These are phyloP conservation scores for Cosmorhoe ocellata DNA, from an alignment of 2,888 invertebrate species.

Conservation along the genomic window DNA sequence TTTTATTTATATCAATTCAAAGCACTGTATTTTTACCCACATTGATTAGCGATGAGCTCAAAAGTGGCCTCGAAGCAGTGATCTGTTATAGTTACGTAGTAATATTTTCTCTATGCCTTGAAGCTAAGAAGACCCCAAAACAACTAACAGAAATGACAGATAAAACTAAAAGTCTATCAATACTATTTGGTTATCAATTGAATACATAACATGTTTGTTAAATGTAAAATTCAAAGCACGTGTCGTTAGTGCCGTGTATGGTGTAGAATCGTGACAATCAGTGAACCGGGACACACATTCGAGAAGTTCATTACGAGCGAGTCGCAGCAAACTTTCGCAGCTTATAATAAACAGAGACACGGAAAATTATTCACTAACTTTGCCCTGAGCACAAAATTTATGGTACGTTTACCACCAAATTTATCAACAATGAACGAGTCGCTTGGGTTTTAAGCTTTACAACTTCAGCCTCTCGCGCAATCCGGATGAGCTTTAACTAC, in stretches of 20 bases:
- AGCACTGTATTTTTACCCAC: no score
- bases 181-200: no score
- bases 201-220: background rate
- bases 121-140: no score
- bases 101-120: no score
- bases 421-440: constrained; percentile 76
- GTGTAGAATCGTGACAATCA: constrained; percentile 47
- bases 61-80: no score
- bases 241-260: constrained; percentile 23
- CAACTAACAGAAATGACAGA: no score
- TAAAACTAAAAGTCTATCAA: no score
- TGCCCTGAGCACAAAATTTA: constrained; percentile 73
- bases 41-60: no score
- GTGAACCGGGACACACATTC: constrained; percentile 57
- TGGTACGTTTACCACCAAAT: constrained; percentile 77
- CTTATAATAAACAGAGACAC: constrained; percentile 80
- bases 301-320: constrained; percentile 68
- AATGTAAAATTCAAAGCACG: constrained; percentile 27
- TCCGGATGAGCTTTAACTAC: constrained; percentile 49
- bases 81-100: no score
- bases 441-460: constrained; percentile 69
- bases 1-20: no score
- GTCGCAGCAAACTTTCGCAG: constrained; percentile 66
- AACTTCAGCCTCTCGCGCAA: constrained; percentile 59
- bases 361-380: constrained; percentile 80